phyloP scores from a whole-genome alignment of 2,888 invertebrate species.

The Melieria crassipennis region DNA sequence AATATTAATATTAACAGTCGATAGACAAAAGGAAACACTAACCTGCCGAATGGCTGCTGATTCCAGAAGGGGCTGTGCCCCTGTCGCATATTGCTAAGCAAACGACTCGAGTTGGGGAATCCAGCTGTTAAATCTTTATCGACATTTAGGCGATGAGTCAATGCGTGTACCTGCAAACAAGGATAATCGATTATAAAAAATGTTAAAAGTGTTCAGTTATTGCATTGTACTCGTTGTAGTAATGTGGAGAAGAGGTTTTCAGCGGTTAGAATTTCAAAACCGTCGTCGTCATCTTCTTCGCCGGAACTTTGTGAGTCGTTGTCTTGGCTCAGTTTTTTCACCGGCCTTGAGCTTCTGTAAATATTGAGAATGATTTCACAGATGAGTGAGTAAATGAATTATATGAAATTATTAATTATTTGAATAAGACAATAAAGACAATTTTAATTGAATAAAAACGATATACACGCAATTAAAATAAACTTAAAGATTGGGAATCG shows the following conservation, averaged over 20 bases:
- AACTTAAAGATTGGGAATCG: too few species aligned
- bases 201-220: background rate
- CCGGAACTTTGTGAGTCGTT: conserved; percentile 90
- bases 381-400: background rate
- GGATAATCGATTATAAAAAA: conserved; percentile 16
- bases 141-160: conserved; percentile 85
- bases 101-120: conserved; percentile 72
- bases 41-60: conserved; percentile 65
- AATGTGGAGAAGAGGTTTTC: conserved; percentile 91
- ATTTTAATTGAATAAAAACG: background rate
- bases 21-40: conserved; percentile 35
- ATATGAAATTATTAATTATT: background rate
- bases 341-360: conserved; percentile 74
- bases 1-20: background rate
- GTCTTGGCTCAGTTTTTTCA: conserved; percentile 69
- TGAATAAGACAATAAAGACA: background rate
- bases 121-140: conserved; percentile 76
- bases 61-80: conserved; percentile 65
- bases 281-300: conserved; percentile 85
- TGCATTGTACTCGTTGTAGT: conserved; percentile 75
- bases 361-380: background rate
- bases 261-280: conserved; percentile 89
- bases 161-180: conserved; percentile 75
- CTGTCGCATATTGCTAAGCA: conserved; percentile 69
- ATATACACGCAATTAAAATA: too few species aligned